Percentiles rank a stretch among this genome's conserved stretches.
phyloP scores from a whole-genome alignment of 2,888 invertebrate species.

The Nephrotoma appendiculata region DNA sequence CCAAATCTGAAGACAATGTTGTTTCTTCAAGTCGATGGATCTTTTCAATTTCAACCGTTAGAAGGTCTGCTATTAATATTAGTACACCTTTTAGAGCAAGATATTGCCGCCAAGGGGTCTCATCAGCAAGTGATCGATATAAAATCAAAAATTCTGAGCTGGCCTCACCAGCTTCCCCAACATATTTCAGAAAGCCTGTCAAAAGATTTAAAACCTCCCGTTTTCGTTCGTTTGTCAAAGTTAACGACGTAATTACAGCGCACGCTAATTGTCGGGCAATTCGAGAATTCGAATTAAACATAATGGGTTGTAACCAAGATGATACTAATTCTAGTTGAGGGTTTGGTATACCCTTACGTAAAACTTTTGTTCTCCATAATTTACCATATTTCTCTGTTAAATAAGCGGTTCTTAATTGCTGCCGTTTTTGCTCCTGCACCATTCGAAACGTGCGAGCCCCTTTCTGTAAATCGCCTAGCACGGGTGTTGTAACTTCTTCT shows the following conservation, averaged over 20 bases:
- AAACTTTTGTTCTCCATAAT: slow-evolving; percentile 42
- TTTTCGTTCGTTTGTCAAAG: slow-evolving; percentile 50
- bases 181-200: slow-evolving; percentile 74
- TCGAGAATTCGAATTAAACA: slow-evolving; percentile 84
- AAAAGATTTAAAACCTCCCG: slow-evolving; percentile 69
- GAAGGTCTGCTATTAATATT: slow-evolving; percentile 65
- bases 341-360: slow-evolving; percentile 24
- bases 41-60: slow-evolving; percentile 79
- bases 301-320: slow-evolving; percentile 77
- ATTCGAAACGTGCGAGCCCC: slow-evolving; percentile 12
- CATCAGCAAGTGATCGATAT: slow-evolving; percentile 70
- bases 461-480: slow-evolving; percentile 17
- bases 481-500: slow-evolving; percentile 7
- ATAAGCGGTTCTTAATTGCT: slow-evolving; percentile 35
- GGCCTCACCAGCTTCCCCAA: slow-evolving; percentile 79
- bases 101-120: slow-evolving; percentile 88
- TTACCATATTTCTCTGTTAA: slow-evolving; percentile 60
- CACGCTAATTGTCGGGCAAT: slow-evolving; percentile 81
- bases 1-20: slow-evolving; percentile 82
- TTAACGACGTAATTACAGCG: slow-evolving; percentile 72
- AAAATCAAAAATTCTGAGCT: slow-evolving; percentile 81
- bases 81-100: slow-evolving; percentile 77
- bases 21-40: slow-evolving; percentile 82
- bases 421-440: slow-evolving; percentile 25
- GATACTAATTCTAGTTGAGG: slow-evolving; percentile 39